Evolutionary conservation across 2,113 vertebrate species (phyloP).

Genomic region (Pimephales promelas): DNA sequence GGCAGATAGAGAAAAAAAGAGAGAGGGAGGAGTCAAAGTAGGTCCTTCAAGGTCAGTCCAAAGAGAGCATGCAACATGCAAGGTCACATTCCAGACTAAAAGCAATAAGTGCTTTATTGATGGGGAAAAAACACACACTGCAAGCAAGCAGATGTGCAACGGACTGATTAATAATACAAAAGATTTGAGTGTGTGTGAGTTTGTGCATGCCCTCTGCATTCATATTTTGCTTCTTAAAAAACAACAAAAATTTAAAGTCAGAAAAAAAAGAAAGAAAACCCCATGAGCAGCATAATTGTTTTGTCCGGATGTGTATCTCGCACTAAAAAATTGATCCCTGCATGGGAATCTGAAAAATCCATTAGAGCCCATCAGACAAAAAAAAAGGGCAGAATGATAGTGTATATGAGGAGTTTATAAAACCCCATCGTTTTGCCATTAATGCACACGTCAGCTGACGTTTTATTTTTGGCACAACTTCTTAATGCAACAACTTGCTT

Average conservation of each 20-base stretch:
- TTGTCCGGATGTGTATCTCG: constrained; percentile 49
- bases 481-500: constrained; percentile 35
- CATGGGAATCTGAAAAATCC: constrained; percentile 68
- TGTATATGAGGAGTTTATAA: constrained; percentile 42
- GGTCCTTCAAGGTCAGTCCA: constrained; percentile 84
- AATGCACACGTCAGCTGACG: constrained; percentile 30
- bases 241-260: constrained; percentile 23
- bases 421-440: constrained; percentile 44
- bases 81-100: constrained; percentile 87
- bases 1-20: constrained; percentile 49
- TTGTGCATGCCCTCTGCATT: constrained; percentile 16
- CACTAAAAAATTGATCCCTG: constrained; percentile 66
- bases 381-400: constrained; percentile 63
- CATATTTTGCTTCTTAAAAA: constrained; percentile 18
- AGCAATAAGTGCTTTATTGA: constrained; percentile 94
- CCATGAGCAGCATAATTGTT: constrained; percentile 50
- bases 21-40: constrained; percentile 68
- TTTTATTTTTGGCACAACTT: constrained; percentile 22
- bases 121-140: constrained; percentile 71
- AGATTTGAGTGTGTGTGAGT: constrained; percentile 65
- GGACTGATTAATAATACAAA: constrained; percentile 79
- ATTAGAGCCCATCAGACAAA: constrained; percentile 61
- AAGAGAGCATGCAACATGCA: constrained; percentile 77
- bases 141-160: constrained; percentile 74
- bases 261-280: constrained; percentile 14